These are phyloP conservation scores for Cremastinae sp. DNA, from an alignment of 2,888 invertebrate genomes.

Conservation along the genomic window DNA sequence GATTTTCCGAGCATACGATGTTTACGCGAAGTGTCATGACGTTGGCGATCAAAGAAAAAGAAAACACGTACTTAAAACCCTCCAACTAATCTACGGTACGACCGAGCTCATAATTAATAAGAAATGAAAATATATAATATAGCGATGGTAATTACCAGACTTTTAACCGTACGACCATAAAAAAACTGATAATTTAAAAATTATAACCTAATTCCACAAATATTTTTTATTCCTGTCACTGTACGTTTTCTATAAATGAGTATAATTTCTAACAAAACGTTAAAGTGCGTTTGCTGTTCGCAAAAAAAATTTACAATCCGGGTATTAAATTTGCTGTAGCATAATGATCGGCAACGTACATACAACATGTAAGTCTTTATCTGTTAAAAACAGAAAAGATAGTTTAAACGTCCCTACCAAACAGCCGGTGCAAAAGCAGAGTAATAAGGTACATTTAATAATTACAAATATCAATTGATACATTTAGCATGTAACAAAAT, in stretches of 20 bases:
- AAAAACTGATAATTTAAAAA: neutral
- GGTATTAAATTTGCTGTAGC: constrained; percentile 51
- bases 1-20: constrained; percentile 25
- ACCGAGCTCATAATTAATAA: constrained; percentile 6
- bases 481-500: neutral
- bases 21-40: constrained; percentile 37
- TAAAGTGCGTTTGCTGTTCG: neutral
- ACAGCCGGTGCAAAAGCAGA: constrained; percentile 50
- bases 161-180: too few species aligned
- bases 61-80: constrained; percentile 41
- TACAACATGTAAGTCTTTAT: constrained; percentile 59
- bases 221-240: neutral
- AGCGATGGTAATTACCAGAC: neutral
- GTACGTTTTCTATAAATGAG: neutral
- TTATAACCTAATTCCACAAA: neutral
- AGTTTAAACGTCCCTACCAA: constrained; percentile 54
- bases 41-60: constrained; percentile 11
- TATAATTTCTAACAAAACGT: neutral
- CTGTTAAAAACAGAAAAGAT: constrained; percentile 58
- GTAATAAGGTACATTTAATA: constrained; percentile 56
- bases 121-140: constrained; percentile 15
- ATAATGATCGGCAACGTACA: constrained; percentile 67
- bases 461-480: neutral
- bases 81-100: constrained; percentile 30
- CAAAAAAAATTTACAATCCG: constrained; percentile 10